phyloP scores from a whole-genome alignment of 2,888 invertebrate genomes.

The Trachelus iudaicus region DNA sequence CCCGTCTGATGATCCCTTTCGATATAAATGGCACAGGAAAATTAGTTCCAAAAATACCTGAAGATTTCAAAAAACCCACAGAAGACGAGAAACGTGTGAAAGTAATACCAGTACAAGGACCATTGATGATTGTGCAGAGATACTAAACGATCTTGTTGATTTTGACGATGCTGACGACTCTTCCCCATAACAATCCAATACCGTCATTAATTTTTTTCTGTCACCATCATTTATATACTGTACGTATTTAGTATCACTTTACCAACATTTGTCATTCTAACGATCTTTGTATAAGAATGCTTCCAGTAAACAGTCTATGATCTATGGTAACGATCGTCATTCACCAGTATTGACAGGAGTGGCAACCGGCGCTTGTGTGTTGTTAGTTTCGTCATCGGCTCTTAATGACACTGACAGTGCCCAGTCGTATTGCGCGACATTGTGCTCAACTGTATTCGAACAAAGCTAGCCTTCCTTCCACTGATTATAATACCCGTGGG shows the following conservation, averaged over 20 bases:
- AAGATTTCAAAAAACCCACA: neutral
- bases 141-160: neutral
- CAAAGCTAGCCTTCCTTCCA: constrained; percentile 39
- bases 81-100: neutral
- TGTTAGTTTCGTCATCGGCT: neutral
- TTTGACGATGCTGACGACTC: neutral
- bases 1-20: neutral
- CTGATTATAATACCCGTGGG: constrained; percentile 34
- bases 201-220: neutral
- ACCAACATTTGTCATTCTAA: neutral
- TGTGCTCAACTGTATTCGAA: constrained; percentile 22
- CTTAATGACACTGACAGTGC: constrained; percentile 39
- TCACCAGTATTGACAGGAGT: neutral
- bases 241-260: neutral
- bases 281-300: neutral
- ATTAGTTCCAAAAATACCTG: neutral
- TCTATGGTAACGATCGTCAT: neutral
- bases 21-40: neutral
- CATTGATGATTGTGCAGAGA: neutral
- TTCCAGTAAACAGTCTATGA: neutral
- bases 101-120: neutral
- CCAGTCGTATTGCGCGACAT: constrained; percentile 19
- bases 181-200: neutral
- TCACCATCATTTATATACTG: neutral
- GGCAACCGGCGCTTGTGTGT: neutral